Conservation (phyloP, 1,140 invertebrate species). For the Drosophila neocordata region DNA sequence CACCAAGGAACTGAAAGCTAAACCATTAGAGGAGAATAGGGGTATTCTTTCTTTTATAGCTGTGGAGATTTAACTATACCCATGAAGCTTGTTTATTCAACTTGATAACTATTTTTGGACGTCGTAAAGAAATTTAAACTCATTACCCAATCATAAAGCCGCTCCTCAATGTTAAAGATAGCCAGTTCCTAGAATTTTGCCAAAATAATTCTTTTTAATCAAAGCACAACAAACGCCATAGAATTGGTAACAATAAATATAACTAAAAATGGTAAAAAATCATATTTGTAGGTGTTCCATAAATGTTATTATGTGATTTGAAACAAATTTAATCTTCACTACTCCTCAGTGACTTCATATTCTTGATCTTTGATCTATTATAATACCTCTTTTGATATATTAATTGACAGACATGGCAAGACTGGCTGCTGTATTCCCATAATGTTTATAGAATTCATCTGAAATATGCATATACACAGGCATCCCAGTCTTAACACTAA, state of each 20-base stretch:
- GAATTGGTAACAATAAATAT: constrained; percentile 17
- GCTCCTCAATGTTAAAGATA: neutral
- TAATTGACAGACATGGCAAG: no score
- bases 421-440: no score
- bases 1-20: neutral
- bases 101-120: constrained; percentile 3
- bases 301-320: no score
- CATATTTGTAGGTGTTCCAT: no score
- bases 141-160: neutral
- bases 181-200: neutral
- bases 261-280: no score
- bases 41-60: neutral
- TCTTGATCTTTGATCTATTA: no score
- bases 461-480: neutral
- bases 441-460: no score
- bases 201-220: constrained; percentile 36
- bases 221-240: neutral
- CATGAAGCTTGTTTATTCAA: constrained; percentile 8
- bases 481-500: neutral
- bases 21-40: neutral
- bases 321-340: no score
- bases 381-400: no score
- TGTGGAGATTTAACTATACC: neutral
- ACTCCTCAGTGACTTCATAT: no score
- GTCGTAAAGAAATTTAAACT: constrained; percentile 7